Percentiles rank a stretch among this genome's conserved stretches.
phyloP scores from a whole-genome alignment of 2,888 invertebrate genomes.

The Pammene aurita region DNA sequence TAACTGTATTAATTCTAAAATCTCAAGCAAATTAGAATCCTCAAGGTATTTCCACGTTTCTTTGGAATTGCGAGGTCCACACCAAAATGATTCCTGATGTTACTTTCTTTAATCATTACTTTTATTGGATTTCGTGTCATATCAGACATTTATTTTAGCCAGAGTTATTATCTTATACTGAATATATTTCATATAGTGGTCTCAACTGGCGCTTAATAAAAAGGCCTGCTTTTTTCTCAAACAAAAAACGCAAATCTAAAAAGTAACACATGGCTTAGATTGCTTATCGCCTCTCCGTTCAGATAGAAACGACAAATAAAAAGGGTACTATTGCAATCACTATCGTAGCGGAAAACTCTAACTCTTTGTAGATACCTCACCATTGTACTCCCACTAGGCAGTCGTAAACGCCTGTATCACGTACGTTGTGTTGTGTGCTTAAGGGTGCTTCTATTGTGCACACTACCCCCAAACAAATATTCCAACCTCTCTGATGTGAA shows the following conservation, averaged over 20 bases:
- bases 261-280: background rate
- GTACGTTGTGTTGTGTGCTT: conserved; percentile 43
- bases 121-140: too few species aligned
- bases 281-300: background rate
- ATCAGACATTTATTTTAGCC: background rate
- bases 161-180: too few species aligned
- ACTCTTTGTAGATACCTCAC: background rate
- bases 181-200: too few species aligned
- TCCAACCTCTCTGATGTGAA: conserved; percentile 28
- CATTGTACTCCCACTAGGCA: conserved; percentile 21
- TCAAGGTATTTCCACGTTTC: background rate
- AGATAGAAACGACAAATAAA: conserved; percentile 5
- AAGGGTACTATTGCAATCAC: conserved; percentile 3
- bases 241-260: background rate
- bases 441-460: conserved; percentile 41
- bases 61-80: background rate
- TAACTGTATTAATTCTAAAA: conserved; percentile 7
- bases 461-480: conserved; percentile 41
- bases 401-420: conserved; percentile 37
- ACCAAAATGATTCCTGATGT: conserved; percentile 6
- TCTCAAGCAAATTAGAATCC: conserved; percentile 2
- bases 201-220: too few species aligned
- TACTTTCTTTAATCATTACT: background rate
- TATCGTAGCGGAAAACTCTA: conserved; percentile 4
- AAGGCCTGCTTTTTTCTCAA: too few species aligned